Evolutionary conservation across 2,888 invertebrate species (phyloP).

Genomic region (Zhuqinia jingwanae): DNA sequence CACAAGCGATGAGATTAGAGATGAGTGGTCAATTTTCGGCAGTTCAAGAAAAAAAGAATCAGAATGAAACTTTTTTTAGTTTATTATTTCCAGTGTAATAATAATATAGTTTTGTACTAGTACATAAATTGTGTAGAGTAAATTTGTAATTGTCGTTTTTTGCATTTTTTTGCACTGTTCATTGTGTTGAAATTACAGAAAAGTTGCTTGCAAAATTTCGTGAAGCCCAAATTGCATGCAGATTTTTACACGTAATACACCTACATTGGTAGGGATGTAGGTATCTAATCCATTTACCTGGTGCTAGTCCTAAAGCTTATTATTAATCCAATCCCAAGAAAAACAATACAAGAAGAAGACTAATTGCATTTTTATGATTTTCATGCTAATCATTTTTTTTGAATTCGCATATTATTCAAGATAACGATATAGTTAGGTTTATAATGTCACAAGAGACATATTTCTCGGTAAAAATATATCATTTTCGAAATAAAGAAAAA

Average conservation of each 20-base stretch:
- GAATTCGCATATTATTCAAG: not conserved
- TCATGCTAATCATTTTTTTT: slow-evolving; percentile 2
- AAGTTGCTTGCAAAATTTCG: no score
- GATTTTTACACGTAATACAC: not conserved
- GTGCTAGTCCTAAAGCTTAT: not conserved
- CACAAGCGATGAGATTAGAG: slow-evolving; percentile 31
- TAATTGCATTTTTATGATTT: no score
- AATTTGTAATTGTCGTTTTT: not conserved
- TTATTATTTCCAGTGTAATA: not conserved
- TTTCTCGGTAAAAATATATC: no score
- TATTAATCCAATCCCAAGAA: no score
- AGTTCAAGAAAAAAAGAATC: slow-evolving; percentile 57
- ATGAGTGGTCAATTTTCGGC: slow-evolving; percentile 55
- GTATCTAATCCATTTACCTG: not conserved
- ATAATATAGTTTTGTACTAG: no score
- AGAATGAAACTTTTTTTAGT: slow-evolving; percentile 46
- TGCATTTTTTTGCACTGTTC: not conserved
- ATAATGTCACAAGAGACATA: no score
- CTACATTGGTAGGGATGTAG: not conserved
- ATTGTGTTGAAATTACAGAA: not conserved
- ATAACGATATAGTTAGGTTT: not conserved
- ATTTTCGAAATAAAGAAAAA: no score
- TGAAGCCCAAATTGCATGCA: no score
- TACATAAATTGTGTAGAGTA: not conserved
- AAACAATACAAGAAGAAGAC: no score